These are phyloP conservation scores for Iphiclides podalirius DNA, from an alignment of 2,888 invertebrate genomes.

Conservation along the genomic window DNA sequence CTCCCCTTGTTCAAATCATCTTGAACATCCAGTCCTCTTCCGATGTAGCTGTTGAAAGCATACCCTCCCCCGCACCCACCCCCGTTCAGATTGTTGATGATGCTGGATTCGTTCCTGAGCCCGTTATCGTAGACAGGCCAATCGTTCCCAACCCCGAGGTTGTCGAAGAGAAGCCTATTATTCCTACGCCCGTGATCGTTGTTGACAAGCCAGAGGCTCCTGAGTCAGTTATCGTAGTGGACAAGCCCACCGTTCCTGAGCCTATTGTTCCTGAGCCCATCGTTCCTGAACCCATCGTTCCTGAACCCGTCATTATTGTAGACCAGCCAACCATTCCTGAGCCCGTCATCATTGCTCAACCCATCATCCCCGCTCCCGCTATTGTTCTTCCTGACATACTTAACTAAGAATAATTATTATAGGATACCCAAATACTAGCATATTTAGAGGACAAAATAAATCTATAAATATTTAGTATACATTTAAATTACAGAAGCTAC, in stretches of 20 bases:
- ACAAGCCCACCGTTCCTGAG: conserved; percentile 31
- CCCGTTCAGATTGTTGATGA: not conserved
- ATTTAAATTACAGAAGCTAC: no score
- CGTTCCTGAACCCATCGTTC: conserved; percentile 24
- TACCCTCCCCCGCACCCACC: not conserved
- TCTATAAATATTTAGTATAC: no score
- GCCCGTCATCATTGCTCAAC: conserved; percentile 28
- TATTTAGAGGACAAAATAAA: no score
- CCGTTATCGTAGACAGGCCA: conserved; percentile 26
- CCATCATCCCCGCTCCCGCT: conserved; percentile 34
- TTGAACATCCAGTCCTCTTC: conserved; percentile 30
- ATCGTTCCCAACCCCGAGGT: no score
- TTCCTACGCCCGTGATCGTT: no score
- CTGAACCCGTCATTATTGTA: conserved; percentile 28
- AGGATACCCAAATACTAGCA: no score
- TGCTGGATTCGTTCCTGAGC: conserved; percentile 5
- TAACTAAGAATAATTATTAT: conserved; percentile 6
- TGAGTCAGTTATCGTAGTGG: conserved; percentile 4
- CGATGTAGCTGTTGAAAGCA: conserved; percentile 3
- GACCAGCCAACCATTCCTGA: conserved; percentile 28
- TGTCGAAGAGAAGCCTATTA: no score
- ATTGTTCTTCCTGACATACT: conserved; percentile 28
- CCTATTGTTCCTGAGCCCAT: no score
- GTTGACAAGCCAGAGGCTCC: no score
- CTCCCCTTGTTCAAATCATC: conserved; percentile 37